These are phyloP conservation scores for Tetragonisca angustula DNA, from an alignment of 2,888 invertebrate genomes.

Conservation along the genomic window DNA sequence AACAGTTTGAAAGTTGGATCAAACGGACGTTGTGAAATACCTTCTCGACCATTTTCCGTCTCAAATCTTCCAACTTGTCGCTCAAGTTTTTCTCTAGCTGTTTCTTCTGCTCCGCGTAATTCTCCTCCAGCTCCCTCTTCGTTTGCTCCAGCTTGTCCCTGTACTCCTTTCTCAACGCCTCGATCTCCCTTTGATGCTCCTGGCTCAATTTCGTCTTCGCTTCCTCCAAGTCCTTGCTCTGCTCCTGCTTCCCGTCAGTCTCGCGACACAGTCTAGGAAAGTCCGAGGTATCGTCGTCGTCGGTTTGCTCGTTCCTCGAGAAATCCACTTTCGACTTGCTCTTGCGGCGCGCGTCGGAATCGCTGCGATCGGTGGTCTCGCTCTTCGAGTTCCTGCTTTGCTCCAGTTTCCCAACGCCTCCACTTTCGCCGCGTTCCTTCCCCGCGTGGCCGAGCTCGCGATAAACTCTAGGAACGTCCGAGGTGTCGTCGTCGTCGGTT, in stretches of 20 bases:
- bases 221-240: slow-evolving; percentile 85
- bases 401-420: slow-evolving; percentile 75
- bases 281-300: slow-evolving; percentile 58
- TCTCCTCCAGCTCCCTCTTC: slow-evolving; percentile 81
- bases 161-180: slow-evolving; percentile 86
- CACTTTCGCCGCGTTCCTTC: slow-evolving; percentile 67
- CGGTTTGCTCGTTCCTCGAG: slow-evolving; percentile 39
- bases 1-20: not conserved
- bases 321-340: slow-evolving; percentile 72
- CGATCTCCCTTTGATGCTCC: slow-evolving; percentile 85
- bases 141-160: slow-evolving; percentile 84
- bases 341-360: slow-evolving; percentile 73
- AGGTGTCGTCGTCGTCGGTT: slow-evolving; percentile 54
- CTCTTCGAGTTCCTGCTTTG: slow-evolving; percentile 67
- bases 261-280: slow-evolving; percentile 24
- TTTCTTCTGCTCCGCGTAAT: slow-evolving; percentile 84
- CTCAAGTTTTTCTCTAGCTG: slow-evolving; percentile 84
- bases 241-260: not conserved
- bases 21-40: slow-evolving; percentile 64
- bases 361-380: slow-evolving; percentile 76
- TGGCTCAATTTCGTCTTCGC: slow-evolving; percentile 75
- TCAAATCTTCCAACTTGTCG: slow-evolving; percentile 84
- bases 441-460: slow-evolving; percentile 5
- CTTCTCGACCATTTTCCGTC: slow-evolving; percentile 84
- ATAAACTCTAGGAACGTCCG: slow-evolving; percentile 37